phyloP scores from a whole-genome alignment of 2,113 vertebrate species.

The Gallinago undulata region DNA sequence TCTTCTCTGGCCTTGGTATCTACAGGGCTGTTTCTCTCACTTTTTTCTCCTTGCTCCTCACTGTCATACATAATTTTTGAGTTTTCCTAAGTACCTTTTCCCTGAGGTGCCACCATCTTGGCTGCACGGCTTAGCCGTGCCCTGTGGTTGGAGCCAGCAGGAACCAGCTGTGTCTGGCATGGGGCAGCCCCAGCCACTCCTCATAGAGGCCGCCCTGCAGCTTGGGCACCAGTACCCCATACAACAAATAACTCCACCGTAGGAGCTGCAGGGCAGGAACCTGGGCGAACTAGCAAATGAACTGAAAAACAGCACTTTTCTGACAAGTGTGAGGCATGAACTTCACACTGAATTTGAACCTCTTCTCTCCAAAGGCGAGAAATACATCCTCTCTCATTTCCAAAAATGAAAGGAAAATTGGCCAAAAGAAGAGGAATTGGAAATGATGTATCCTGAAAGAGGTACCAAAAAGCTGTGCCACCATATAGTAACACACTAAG shows the following conservation, averaged over 20 bases:
- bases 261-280: neutral
- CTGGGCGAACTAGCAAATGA: neutral
- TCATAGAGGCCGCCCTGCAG: neutral
- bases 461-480: neutral
- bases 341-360: neutral
- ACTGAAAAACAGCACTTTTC: neutral
- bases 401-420: neutral
- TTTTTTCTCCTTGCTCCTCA: neutral
- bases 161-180: accelerated
- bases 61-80: neutral
- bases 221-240: neutral
- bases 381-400: neutral
- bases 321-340: neutral
- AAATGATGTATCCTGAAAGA: neutral
- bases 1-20: neutral
- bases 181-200: neutral
- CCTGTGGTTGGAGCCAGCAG: accelerated
- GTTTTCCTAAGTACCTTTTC: neutral
- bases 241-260: neutral
- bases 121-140: accelerated
- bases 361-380: neutral
- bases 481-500: neutral
- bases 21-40: neutral
- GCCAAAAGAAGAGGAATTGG: neutral
- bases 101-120: accelerated